phyloP scores from a whole-genome alignment of 2,113 vertebrate species.

The Clinocottus analis region DNA sequence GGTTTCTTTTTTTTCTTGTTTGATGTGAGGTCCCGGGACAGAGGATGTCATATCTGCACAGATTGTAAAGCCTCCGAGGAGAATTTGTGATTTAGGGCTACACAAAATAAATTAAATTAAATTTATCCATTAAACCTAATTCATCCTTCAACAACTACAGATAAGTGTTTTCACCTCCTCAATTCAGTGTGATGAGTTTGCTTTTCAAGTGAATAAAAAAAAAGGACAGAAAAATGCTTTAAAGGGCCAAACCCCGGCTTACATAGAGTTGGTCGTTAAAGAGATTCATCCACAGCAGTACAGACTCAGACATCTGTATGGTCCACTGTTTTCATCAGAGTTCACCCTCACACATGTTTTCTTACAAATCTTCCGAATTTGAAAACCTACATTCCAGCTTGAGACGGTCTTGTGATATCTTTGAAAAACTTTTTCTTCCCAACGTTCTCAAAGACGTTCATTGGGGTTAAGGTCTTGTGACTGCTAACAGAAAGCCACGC shows the following conservation, averaged over 20 bases:
- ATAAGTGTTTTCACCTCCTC: neutral
- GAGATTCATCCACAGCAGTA: conserved; percentile 6
- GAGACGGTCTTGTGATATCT: conserved; percentile 64
- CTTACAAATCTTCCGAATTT: neutral
- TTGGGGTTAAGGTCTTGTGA: conserved; percentile 64
- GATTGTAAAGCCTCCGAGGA: too few relatives aligned
- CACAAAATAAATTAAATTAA: too few relatives aligned
- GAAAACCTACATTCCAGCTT: conserved; percentile 47
- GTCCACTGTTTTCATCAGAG: conserved; percentile 12
- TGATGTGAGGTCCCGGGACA: too few relatives aligned
- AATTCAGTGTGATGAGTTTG: neutral
- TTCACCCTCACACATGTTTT: neutral
- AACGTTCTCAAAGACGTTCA: conserved; percentile 46
- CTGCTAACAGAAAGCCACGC: conserved; percentile 39
- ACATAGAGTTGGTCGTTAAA: conserved; percentile 30
- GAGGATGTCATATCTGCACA: too few relatives aligned
- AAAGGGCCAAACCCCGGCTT: conserved; percentile 13
- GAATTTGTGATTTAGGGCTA: too few relatives aligned
- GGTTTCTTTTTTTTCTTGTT: too few relatives aligned
- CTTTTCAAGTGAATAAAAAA: neutral
- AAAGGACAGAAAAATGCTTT: too few relatives aligned
- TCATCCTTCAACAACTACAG: neutral
- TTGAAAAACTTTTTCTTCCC: conserved; percentile 21
- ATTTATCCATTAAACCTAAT: neutral
- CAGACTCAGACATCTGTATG: neutral